Conservation (phyloP, 2,888 invertebrate genomes). For the Cephus rjabovi region DNA sequence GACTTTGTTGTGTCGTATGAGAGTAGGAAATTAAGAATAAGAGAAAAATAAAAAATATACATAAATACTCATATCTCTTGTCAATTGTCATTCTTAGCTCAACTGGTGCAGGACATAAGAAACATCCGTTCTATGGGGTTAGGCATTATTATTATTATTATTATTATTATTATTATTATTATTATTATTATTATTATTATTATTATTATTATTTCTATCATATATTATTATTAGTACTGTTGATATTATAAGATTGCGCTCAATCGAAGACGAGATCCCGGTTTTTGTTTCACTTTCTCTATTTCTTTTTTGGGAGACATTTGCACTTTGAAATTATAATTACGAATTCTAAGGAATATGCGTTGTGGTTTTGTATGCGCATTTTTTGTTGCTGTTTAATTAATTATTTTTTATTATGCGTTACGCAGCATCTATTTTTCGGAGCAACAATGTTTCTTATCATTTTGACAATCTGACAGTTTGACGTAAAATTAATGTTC, state of each 20-base stretch:
- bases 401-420: neutral
- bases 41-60: constrained; percentile 9
- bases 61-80: constrained; percentile 7
- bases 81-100: neutral
- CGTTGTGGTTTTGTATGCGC: neutral
- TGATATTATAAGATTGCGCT: neutral
- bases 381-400: neutral
- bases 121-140: constrained; percentile 16
- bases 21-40: constrained; percentile 7
- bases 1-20: neutral
- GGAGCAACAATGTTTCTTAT: neutral
- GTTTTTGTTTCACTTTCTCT: neutral
- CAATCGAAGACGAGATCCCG: no score
- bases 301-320: neutral
- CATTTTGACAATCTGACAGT: neutral
- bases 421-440: neutral
- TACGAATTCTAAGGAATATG: neutral
- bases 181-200: neutral
- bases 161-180: no score
- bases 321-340: neutral
- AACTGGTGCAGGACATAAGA: constrained; percentile 18
- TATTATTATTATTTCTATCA: neutral
- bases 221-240: neutral
- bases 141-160: constrained; percentile 19
- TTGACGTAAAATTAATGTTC: neutral